Evolutionary conservation across 2,888 invertebrate genomes (phyloP), one percentile per base, ranked within the genome.

Genomic region (Papilio demoleus): DNA sequence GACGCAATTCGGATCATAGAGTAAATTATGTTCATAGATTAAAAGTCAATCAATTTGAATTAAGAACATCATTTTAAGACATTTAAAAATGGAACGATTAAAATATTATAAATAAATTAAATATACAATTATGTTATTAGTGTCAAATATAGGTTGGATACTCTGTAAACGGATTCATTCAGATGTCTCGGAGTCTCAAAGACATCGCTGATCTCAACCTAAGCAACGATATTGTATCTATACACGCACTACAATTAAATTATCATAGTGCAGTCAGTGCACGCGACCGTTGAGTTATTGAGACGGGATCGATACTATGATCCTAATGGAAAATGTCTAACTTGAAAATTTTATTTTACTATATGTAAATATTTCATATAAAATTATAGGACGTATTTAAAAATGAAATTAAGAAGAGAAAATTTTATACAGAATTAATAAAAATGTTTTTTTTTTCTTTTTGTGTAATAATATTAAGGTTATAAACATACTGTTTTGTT

Each of bases 211-310:
- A 72, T 72, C 75, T 70, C 68, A 70, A 70, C 70, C 67, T 70
- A 70, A 70, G 75, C 82, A 81, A 85, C 85, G 84, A 87, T 84
- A 85, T 84, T 79, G 82, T 80, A 79, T 80, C 76, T 78, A 79
- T 74, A 84, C 86, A 88, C 88, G 88, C 89, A 90, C 87, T 83
- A 90, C 90, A 90, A 90, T 91, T 90, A 91, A 90, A 91, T 90
- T 90, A 90, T 90, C 90, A 90, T 89, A 87, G 90, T 82, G 85
- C 85, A 88, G 87, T 90, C 87, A 82, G 84, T 84, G 89, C 90
- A 89, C 90, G 90, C 90, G 88, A 85, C 84, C 79, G 71, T 68
- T 84, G 87, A 88, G 81, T 88, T 90, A 90, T 89, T 81, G 81
- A 81, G 83, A 83, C 79, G 80, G 81, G 77, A 71, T 71, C 68